Conservation (phyloP, 2,888 invertebrate species). For the Salticus scenicus region DNA sequence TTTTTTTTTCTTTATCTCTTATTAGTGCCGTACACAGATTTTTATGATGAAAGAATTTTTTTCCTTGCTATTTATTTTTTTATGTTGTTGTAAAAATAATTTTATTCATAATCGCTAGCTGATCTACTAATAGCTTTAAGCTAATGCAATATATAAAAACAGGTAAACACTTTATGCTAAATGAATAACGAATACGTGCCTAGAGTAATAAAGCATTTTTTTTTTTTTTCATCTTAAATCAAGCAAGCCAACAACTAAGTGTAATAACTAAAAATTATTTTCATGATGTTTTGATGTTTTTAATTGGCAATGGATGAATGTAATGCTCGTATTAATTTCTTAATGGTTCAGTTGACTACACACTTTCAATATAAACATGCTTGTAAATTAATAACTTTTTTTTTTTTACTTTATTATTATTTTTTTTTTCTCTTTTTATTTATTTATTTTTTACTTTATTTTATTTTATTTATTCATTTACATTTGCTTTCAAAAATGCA, state of each 20-base stretch:
- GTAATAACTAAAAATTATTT: slow-evolving; percentile 1
- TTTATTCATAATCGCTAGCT: not conserved
- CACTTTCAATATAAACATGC: too few species aligned
- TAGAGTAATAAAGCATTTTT: not conserved
- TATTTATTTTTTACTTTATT: too few species aligned
- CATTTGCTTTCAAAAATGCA: too few species aligned
- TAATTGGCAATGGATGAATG: not conserved
- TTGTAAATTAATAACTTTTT: too few species aligned
- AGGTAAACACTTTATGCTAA: slow-evolving; percentile 27
- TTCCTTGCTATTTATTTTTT: slow-evolving; percentile 12
- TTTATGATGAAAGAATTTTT: slow-evolving; percentile 26
- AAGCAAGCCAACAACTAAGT: not conserved
- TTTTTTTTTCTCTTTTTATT: too few species aligned
- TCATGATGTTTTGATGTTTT: not conserved
- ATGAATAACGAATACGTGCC: slow-evolving; percentile 27
- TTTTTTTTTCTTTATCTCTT: not conserved
- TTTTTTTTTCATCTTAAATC: not conserved
- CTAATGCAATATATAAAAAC: slow-evolving; percentile 5
- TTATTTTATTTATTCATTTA: too few species aligned
- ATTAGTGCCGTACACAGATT: not conserved
- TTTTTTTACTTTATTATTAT: too few species aligned
- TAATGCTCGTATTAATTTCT: not conserved
- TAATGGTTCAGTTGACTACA: too few species aligned
- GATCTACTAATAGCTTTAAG: slow-evolving; percentile 51
- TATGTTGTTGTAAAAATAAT: not conserved